Percentiles rank a stretch among this genome's conserved stretches.
Conservation (phyloP, 2,113 vertebrate genomes). For the Oncorhynchus keta region DNA sequence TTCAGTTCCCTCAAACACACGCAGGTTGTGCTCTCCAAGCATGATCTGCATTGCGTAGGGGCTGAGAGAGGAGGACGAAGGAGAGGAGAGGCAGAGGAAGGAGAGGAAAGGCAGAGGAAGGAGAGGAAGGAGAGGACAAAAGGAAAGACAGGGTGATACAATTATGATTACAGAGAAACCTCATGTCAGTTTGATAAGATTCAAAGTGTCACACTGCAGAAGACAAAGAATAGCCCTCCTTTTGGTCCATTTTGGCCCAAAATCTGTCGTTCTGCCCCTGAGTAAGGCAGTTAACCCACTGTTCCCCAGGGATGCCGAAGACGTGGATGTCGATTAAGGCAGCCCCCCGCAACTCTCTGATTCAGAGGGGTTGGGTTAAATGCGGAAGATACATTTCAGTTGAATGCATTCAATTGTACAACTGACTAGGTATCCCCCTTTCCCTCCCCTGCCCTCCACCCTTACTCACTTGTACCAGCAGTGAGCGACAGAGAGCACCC, state of each 20-base stretch:
- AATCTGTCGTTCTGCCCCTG: too few relatives aligned
- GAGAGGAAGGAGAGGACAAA: background rate
- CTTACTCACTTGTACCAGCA: conserved; percentile 74
- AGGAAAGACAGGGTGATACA: background rate
- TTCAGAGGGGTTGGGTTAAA: too few relatives aligned
- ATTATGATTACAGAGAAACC: background rate
- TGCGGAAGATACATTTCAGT: too few relatives aligned
- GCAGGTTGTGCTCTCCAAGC: conserved; percentile 69
- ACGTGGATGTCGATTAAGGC: too few relatives aligned
- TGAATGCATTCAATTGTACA: too few relatives aligned
- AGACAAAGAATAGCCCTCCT: background rate
- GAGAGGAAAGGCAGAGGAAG: background rate
- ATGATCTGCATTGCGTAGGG: conserved; percentile 67
- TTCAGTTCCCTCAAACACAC: conserved; percentile 63
- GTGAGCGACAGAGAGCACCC: conserved; percentile 73
- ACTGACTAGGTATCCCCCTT: too few relatives aligned
- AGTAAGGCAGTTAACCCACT: too few relatives aligned
- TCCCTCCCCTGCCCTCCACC: background rate
- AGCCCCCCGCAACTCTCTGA: too few relatives aligned
- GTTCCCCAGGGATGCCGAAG: too few relatives aligned
- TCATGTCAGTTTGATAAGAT: too few relatives aligned
- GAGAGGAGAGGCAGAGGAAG: background rate
- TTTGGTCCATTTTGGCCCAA: background rate
- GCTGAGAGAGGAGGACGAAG: conserved; percentile 33
- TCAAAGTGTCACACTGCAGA: too few relatives aligned